A percentile compares a stretch with the other conserved stretches of the same genome.
phyloP scores from a whole-genome alignment of 2,113 vertebrate genomes.

The Rhinogobius similis region DNA sequence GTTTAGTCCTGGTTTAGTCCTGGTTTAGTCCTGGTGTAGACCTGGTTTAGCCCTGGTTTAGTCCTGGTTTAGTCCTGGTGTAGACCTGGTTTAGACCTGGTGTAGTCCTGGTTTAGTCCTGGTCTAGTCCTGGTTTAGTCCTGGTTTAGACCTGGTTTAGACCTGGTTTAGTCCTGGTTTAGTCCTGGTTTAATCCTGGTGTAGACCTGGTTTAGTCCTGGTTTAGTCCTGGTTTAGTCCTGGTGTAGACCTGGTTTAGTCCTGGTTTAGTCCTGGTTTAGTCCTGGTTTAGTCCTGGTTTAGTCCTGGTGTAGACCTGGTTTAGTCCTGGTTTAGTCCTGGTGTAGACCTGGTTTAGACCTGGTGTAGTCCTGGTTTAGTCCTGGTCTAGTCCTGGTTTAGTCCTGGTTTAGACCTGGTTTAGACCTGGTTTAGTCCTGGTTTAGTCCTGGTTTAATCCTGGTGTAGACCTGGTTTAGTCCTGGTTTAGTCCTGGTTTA shows the following conservation, averaged over 20 bases:
- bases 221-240: neutral
- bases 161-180: neutral
- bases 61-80: no score
- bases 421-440: neutral
- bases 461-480: neutral
- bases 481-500: neutral
- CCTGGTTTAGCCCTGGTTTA: no score
- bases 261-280: neutral
- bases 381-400: neutral
- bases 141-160: neutral
- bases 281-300: neutral
- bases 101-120: neutral
- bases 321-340: neutral
- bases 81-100: no score
- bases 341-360: neutral
- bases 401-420: neutral
- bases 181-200: neutral
- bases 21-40: no score
- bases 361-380: neutral
- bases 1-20: no score
- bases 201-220: neutral
- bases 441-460: neutral
- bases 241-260: neutral
- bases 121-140: neutral
- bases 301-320: neutral